These are phyloP conservation scores for Aviceda subcristata DNA, from an alignment of 2,113 vertebrate genomes.

Conservation along the genomic window DNA sequence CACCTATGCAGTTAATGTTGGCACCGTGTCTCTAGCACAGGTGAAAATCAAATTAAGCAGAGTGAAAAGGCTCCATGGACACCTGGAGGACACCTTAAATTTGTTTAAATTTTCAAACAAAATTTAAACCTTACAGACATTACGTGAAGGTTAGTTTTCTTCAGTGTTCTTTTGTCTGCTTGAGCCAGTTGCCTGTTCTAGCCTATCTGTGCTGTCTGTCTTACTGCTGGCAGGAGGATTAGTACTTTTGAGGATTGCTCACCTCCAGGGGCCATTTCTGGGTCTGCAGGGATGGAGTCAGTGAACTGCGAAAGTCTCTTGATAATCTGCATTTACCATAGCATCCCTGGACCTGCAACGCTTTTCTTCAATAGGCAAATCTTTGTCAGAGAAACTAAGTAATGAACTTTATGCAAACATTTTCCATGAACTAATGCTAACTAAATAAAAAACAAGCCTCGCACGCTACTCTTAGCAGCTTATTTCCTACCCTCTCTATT, in stretches of 20 bases:
- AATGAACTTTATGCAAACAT: background rate
- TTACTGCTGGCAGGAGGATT: background rate
- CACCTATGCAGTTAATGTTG: background rate
- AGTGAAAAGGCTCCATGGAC: background rate
- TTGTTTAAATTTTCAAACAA: background rate
- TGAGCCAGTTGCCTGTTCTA: background rate
- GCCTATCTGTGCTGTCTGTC: background rate
- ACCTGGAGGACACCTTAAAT: background rate
- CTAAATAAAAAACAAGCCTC: background rate
- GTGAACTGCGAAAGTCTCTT: background rate
- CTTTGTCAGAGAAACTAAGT: conserved; percentile 15
- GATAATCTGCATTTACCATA: background rate
- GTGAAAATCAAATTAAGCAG: background rate
- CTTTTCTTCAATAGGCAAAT: conserved; percentile 12
- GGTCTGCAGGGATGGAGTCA: background rate
- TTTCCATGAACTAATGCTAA: background rate
- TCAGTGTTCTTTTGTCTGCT: background rate
- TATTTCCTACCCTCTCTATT: background rate
- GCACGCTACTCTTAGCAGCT: background rate
- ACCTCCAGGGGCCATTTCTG: background rate
- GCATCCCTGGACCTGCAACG: background rate
- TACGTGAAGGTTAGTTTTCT: background rate
- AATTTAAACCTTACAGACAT: background rate
- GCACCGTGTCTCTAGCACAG: background rate
- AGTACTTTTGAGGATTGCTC: background rate